Percentiles rank a stretch among this genome's conserved stretches.
phyloP scores from a whole-genome alignment of 2,113 vertebrate species.

The Nerophis lumbriciformis region DNA sequence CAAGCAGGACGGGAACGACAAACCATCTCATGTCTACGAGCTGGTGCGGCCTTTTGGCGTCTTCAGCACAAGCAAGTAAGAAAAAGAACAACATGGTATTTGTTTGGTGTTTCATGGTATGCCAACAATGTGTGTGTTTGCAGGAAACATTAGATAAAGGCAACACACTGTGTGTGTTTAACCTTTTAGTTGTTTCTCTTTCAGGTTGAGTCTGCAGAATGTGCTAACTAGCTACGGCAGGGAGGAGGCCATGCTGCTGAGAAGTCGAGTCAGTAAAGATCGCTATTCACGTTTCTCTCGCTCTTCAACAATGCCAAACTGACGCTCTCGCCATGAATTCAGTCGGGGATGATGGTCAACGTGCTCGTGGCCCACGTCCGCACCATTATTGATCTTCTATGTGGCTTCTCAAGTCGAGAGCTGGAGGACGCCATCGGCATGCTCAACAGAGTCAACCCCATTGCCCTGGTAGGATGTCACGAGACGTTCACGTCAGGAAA shows the following conservation, averaged over 20 bases:
- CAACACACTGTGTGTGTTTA: constrained; percentile 6
- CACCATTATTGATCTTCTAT: constrained; percentile 59
- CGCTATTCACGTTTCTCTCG: neutral
- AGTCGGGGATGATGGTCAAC: constrained; percentile 36
- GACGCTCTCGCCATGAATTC: constrained; percentile 1
- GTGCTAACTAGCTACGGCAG: constrained; percentile 49
- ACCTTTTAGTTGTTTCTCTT: neutral
- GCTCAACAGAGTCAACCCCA: constrained; percentile 46
- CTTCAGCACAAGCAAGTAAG: constrained; percentile 57
- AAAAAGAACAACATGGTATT: neutral
- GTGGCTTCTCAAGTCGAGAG: constrained; percentile 49
- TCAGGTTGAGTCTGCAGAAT: constrained; percentile 52
- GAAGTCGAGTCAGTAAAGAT: constrained; percentile 46
- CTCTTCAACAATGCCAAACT: neutral
- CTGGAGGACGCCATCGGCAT: constrained; percentile 58
- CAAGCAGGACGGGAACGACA: constrained; percentile 50
- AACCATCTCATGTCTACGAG: constrained; percentile 18
- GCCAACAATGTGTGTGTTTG: constrained; percentile 25
- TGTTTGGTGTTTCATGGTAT: neutral
- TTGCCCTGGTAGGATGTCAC: constrained; percentile 42
- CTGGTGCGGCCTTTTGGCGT: constrained; percentile 35
- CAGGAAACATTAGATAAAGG: constrained; percentile 18
- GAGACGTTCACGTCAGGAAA: neutral
- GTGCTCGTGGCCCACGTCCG: constrained; percentile 40
- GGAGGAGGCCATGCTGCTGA: constrained; percentile 43